phyloP scores from a whole-genome alignment of 2,888 invertebrate species.

The Melangyna quadrimaculata region DNA sequence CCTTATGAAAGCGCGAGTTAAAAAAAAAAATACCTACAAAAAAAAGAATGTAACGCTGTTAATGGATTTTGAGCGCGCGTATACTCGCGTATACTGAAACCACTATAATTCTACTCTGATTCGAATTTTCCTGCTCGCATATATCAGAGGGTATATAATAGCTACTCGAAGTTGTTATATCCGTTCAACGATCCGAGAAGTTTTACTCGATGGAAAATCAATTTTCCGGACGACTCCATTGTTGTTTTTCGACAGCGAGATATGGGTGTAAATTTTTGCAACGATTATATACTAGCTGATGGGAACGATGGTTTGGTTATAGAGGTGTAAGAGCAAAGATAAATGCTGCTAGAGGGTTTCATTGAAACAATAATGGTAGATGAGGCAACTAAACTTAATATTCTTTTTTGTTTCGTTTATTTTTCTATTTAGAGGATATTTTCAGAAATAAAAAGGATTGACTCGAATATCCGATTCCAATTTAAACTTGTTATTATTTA shows the following conservation, averaged over 20 bases:
- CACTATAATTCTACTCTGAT: constrained; percentile 41
- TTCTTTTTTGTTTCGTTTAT: neutral
- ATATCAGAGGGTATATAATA: constrained; percentile 8
- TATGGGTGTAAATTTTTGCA: constrained; percentile 35
- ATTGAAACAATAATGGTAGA: constrained; percentile 31
- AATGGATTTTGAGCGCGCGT: constrained; percentile 54
- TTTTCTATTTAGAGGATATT: neutral
- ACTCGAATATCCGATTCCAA: neutral
- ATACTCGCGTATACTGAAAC: constrained; percentile 6
- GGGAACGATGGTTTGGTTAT: constrained; percentile 15
- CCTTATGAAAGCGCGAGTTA: neutral
- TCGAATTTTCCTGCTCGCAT: constrained; percentile 14
- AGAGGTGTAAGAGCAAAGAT: neutral
- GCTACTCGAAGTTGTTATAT: no score
- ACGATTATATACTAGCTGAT: no score
- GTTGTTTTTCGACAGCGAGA: constrained; percentile 36
- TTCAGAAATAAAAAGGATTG: neutral
- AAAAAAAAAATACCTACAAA: neutral
- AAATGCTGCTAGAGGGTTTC: constrained; percentile 8
- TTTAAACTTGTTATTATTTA: no score
- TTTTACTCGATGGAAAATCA: constrained; percentile 59
- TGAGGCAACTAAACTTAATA: constrained; percentile 30
- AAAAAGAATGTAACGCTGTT: constrained; percentile 8
- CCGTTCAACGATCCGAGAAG: constrained; percentile 65
- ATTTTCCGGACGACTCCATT: constrained; percentile 59